Conservation (phyloP, 2,888 invertebrate genomes). For the Disparrhopalites patrizii region DNA sequence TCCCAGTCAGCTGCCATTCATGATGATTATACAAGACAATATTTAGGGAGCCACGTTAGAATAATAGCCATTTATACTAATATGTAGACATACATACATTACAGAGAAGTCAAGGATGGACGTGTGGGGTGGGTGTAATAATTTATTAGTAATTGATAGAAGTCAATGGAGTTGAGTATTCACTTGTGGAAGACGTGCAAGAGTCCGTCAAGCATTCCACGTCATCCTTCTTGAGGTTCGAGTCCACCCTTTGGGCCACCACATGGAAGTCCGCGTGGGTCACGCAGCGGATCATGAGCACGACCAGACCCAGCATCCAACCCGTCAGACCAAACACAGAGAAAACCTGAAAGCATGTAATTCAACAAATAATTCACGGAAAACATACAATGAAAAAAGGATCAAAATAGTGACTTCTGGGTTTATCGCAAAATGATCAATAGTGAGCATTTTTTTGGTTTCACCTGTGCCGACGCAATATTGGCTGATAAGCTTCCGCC, state of each 20-base stretch:
- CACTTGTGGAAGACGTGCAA: background rate
- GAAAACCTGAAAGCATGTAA: conserved; percentile 15
- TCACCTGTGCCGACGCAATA: conserved; percentile 11
- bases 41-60: too few species aligned
- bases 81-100: too few species aligned
- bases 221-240: background rate
- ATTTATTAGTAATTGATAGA: conserved; percentile 15
- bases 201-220: background rate
- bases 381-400: too few species aligned
- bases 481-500: conserved; percentile 13
- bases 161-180: conserved; percentile 17
- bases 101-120: too few species aligned
- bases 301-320: conserved; percentile 10
- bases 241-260: background rate
- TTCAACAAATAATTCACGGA: too few species aligned
- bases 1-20: too few species aligned
- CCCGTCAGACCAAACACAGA: conserved; percentile 5
- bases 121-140: background rate
- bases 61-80: too few species aligned
- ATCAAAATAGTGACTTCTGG: too few species aligned
- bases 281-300: conserved; percentile 10
- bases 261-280: conserved; percentile 15
- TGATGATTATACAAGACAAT: too few species aligned
- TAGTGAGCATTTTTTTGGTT: too few species aligned
- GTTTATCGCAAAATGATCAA: too few species aligned